A percentile compares a stretch with the other conserved stretches of the same genome.
These are phyloP conservation scores for Hirtodrosophila duncani DNA, from an alignment of 2,888 invertebrate genomes.

Conservation along the genomic window DNA sequence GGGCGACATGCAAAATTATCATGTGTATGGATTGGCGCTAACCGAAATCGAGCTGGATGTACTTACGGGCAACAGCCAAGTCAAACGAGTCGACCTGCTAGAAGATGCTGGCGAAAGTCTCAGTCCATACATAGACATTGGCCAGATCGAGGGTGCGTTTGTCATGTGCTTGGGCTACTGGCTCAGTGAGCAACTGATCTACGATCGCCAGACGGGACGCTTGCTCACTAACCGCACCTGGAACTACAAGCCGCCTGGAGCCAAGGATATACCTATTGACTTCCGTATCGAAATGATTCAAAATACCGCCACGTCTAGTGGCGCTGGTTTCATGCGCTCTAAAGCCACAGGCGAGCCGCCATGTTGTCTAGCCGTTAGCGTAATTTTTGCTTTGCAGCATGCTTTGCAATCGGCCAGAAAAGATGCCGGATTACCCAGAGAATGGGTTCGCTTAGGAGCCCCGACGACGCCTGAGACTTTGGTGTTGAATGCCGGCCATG, in stretches of 20 bases:
- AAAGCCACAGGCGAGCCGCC: slow-evolving; percentile 86
- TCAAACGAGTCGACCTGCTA: slow-evolving; percentile 84
- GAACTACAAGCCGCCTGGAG: slow-evolving; percentile 88
- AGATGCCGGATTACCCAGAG: slow-evolving; percentile 80
- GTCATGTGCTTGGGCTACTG: slow-evolving; percentile 88
- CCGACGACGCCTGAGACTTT: slow-evolving; percentile 75
- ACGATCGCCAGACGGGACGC: slow-evolving; percentile 82
- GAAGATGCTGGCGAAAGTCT: slow-evolving; percentile 87
- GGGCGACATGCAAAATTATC: slow-evolving; percentile 81
- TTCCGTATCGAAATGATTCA: slow-evolving; percentile 85
- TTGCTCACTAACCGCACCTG: slow-evolving; percentile 88
- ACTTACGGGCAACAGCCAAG: slow-evolving; percentile 86
- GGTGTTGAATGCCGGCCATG: slow-evolving; percentile 66
- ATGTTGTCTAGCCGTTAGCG: slow-evolving; percentile 80
- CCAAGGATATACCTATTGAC: slow-evolving; percentile 88
- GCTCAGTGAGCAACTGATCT: slow-evolving; percentile 85
- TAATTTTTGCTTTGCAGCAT: slow-evolving; percentile 83
- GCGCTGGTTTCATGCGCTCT: slow-evolving; percentile 84
- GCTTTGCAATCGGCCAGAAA: slow-evolving; percentile 84
- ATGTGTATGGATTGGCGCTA: slow-evolving; percentile 82
- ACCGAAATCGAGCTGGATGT: slow-evolving; percentile 88
- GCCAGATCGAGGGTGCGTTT: slow-evolving; percentile 89
- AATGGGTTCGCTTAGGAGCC: slow-evolving; percentile 73
- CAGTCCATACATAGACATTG: slow-evolving; percentile 86
- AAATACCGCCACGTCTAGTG: slow-evolving; percentile 79